phyloP scores from a whole-genome alignment of 2,113 vertebrate genomes.

The Climacteris rufus region DNA sequence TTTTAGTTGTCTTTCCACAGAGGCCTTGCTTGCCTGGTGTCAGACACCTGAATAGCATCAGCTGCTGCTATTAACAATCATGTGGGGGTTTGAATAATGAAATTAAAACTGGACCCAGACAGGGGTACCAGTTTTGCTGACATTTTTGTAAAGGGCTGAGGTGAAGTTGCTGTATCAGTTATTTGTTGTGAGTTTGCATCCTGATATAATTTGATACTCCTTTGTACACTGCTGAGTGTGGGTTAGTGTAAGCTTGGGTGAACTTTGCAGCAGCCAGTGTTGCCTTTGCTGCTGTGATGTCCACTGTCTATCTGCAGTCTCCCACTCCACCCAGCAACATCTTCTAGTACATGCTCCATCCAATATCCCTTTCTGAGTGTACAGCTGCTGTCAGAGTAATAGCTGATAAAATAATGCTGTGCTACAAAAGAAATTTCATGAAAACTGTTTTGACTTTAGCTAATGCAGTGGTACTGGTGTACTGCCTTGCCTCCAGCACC shows the following conservation, averaged over 20 bases:
- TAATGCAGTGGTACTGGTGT: not conserved
- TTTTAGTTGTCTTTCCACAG: not conserved
- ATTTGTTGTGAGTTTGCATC: not conserved
- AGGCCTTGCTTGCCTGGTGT: not conserved
- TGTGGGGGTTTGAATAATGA: not conserved
- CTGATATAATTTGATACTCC: not conserved
- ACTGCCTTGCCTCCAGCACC: not conserved
- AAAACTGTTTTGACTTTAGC: not conserved
- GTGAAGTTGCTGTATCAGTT: not conserved
- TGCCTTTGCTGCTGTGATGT: not conserved
- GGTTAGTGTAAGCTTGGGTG: not conserved
- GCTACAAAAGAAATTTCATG: not conserved
- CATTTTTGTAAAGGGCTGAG: not conserved
- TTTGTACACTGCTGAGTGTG: rapidly evolving
- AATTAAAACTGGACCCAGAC: not conserved
- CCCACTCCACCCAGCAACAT: not conserved
- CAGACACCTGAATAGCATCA: not conserved
- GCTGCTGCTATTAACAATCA: not conserved
- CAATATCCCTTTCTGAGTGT: not conserved
- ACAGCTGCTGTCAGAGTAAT: not conserved
- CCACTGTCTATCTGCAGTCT: not conserved
- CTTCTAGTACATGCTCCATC: not conserved
- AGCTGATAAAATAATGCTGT: not conserved
- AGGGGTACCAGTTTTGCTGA: not conserved
- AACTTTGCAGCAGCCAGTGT: not conserved